These are phyloP conservation scores for Anthoptus insignis DNA, from an alignment of 2,888 invertebrate genomes.

Conservation along the genomic window DNA sequence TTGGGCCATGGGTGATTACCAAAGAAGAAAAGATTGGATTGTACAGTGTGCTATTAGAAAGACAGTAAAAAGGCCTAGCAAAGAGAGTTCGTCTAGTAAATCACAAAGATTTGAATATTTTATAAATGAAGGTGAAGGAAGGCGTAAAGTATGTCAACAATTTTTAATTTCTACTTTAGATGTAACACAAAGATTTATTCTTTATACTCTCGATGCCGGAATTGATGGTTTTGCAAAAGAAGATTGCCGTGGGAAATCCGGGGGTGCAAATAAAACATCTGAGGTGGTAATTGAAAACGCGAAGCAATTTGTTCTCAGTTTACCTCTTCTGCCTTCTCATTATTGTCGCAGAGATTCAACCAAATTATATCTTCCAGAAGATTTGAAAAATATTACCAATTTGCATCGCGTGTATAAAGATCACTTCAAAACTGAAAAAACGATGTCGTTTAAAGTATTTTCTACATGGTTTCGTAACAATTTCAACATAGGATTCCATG, in stretches of 20 bases:
- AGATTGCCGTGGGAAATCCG: not conserved
- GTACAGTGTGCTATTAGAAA: too few species aligned
- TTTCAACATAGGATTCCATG: too few species aligned
- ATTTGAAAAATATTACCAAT: conserved; percentile 10
- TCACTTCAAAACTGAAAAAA: not conserved
- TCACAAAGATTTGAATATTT: conserved; percentile 36
- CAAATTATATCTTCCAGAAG: not conserved
- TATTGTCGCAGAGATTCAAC: not conserved
- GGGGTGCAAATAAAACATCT: too few species aligned
- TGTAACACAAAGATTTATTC: conserved; percentile 30
- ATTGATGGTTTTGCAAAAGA: not conserved
- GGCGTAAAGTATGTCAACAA: conserved; percentile 23
- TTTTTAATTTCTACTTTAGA: conserved; percentile 12
- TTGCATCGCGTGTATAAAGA: not conserved
- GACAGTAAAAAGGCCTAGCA: too few species aligned
- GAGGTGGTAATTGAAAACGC: not conserved
- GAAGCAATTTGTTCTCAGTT: not conserved
- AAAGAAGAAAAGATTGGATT: too few species aligned
- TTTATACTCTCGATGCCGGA: not conserved
- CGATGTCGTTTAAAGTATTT: too few species aligned
- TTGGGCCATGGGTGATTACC: too few species aligned
- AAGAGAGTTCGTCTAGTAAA: too few species aligned
- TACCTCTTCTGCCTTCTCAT: not conserved
- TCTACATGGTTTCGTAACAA: too few species aligned
- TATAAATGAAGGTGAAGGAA: conserved; percentile 39